Base-by-base conservation (phyloP, 1,140 invertebrate species). In the Aphelinus certus region DNA sequence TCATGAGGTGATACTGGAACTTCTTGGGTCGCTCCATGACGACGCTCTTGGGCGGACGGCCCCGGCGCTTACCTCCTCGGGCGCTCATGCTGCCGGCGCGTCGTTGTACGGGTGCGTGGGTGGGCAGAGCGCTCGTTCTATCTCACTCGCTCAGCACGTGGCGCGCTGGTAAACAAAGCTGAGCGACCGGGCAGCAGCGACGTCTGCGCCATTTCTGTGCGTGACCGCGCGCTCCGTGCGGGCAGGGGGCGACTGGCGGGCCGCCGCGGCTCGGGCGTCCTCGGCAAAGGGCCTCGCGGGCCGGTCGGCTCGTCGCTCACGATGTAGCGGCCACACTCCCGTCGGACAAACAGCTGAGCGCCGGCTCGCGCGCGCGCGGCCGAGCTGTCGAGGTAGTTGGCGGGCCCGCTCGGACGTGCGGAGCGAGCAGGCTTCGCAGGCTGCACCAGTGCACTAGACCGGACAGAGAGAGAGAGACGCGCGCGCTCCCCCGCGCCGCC, bases 21-120 rank as follows among this genome's bases (percentile, higher is more conserved):
- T 94, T 95, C 83, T 92, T 93, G 79, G 93, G 92, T 82, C 93
- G 92, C 83, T 95, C 94, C 89, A 94, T 91, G 85, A 92, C 92
- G 80, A 94, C 93, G 73, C 95, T 93, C 90, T 96, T 96, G 78
- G 95, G 95, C 81, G 95, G 95, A 79, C 95, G 92, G 80, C 95
- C 95, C 88, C 94, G 90, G 87, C 95, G 92, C 87, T 96, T 96
- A 79, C 95, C 94, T 55, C 75, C 46, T 88, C 95, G 92, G 79
- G 94, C 92, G 80, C 94, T 93, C 94, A 96, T 96, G 85, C 82
- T 91, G 7, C 6, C 6, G 73, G 26, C 26, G 26, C 64, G 56
- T 67, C 6, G 56, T 26, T 26, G 26, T 26, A 26, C 26, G 26
- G 26, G 26, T 26, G 26, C 26, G 26, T 26, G 26, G 51, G 51